phyloP scores from a whole-genome alignment of 2,888 invertebrate genomes.

The Cheilosia urbana region DNA sequence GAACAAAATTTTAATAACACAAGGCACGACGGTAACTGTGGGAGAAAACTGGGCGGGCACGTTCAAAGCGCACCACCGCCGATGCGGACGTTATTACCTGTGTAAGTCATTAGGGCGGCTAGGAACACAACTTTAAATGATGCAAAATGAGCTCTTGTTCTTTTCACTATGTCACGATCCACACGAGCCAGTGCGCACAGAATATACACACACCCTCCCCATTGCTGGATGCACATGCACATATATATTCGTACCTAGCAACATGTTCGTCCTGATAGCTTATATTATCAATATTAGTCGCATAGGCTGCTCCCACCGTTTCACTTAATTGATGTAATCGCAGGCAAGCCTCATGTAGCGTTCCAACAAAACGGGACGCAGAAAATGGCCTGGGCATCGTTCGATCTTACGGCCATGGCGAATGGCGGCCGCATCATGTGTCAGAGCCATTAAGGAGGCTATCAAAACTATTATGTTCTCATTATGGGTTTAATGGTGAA shows the following conservation, averaged over 20 bases:
- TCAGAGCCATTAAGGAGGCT: conserved; percentile 58
- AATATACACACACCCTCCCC: conserved; percentile 12
- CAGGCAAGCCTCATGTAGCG: conserved; percentile 25
- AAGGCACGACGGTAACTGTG: conserved; percentile 40
- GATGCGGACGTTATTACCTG: conserved; percentile 63
- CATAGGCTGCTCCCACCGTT: conserved; percentile 50
- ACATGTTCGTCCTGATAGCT: conserved; percentile 65
- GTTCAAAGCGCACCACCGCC: conserved; percentile 62
- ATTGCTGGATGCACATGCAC: not conserved
- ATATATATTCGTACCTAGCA: conserved; percentile 23
- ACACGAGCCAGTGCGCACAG: conserved; percentile 38
- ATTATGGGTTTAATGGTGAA: conserved; percentile 58
- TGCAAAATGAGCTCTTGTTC: conserved; percentile 56
- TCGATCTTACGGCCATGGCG: conserved; percentile 46
- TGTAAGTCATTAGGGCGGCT: conserved; percentile 68
- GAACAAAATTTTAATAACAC: conserved; percentile 50
- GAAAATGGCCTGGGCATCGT: conserved; percentile 35
- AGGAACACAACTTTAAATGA: conserved; percentile 67
- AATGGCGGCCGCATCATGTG: conserved; percentile 55
- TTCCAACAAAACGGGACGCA: conserved; percentile 31
- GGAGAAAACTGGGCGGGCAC: conserved; percentile 68
- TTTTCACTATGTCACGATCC: conserved; percentile 60
- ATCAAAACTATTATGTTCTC: conserved; percentile 68
- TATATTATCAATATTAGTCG: conserved; percentile 66
- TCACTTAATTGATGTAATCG: conserved; percentile 66